A percentile compares a stretch with the other conserved stretches of the same genome.
Evolutionary conservation across 1,140 invertebrate species (phyloP).

Genomic region (Nixonia krombeini): DNA sequence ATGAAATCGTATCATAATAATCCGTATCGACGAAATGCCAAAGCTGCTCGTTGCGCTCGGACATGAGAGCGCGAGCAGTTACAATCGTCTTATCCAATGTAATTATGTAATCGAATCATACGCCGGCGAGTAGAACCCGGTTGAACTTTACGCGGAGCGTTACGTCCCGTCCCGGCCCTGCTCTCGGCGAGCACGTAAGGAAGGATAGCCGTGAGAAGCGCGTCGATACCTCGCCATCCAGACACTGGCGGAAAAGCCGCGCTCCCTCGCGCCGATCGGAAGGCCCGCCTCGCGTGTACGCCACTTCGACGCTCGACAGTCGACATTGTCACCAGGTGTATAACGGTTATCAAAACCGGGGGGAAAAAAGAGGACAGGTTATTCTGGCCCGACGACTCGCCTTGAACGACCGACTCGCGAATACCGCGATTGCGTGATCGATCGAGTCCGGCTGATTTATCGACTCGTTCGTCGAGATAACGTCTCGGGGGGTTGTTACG

Average conservation of each 20-base stretch:
- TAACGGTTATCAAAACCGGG: not conserved
- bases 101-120: constrained; percentile 66
- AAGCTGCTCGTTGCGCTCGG: no score
- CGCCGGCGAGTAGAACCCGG: constrained; percentile 42
- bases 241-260: constrained; percentile 29
- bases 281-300: constrained; percentile 2
- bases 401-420: no score
- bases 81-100: constrained; percentile 54
- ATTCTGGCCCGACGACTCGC: not conserved
- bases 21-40: no score
- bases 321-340: not conserved
- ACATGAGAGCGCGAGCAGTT: not conserved
- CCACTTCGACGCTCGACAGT: not conserved
- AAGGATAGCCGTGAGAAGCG: constrained; percentile 47
- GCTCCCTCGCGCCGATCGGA: not conserved
- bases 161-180: constrained; percentile 31
- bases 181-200: constrained; percentile 21
- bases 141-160: constrained; percentile 58
- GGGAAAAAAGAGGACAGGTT: not conserved
- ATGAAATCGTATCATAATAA: no score
- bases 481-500: no score
- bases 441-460: no score
- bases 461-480: no score
- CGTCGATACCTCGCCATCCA: constrained; percentile 29
- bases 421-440: no score